phyloP scores from a whole-genome alignment of 1,140 invertebrate genomes.

The Drosophila suzukii region DNA sequence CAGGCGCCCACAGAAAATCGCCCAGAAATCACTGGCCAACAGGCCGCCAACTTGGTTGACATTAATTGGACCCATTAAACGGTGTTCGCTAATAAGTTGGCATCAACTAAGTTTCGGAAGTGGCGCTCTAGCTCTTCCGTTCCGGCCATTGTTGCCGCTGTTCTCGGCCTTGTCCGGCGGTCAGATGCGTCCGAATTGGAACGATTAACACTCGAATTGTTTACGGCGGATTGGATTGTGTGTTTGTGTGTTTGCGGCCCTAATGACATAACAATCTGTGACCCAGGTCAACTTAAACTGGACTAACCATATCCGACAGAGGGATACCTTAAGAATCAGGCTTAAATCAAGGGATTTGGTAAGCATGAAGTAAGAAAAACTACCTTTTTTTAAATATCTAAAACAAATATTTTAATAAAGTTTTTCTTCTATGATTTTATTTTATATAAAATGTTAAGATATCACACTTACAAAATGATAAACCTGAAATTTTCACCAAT shows the following conservation, averaged over 20 bases:
- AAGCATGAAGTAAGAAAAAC: neutral
- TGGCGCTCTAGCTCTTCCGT: conserved; percentile 21
- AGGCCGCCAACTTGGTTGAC: conserved; percentile 61
- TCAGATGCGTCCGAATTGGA: conserved; percentile 57
- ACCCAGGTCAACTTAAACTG: neutral
- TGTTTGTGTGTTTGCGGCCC: conserved; percentile 27
- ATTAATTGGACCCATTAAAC: conserved; percentile 78
- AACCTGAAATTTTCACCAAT: too few species aligned
- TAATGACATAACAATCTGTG: conserved; percentile 45
- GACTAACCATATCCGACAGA: conserved; percentile 4
- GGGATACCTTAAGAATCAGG: conserved; percentile 8
- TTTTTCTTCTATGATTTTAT: too few species aligned
- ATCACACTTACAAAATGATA: neutral
- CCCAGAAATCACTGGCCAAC: conserved; percentile 4
- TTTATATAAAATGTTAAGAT: too few species aligned
- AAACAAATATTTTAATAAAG: too few species aligned
- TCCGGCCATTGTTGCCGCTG: conserved; percentile 27
- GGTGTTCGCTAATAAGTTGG: conserved; percentile 75
- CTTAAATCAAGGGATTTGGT: neutral
- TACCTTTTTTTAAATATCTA: too few species aligned
- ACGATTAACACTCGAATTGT: conserved; percentile 72
- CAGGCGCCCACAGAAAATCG: conserved; percentile 24
- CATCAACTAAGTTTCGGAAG: conserved; percentile 53
- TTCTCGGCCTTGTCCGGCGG: conserved; percentile 62
- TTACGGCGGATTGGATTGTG: conserved; percentile 28